These are phyloP conservation scores for Lophochroa leadbeateri DNA, from an alignment of 2,113 vertebrate species.

Conservation along the genomic window DNA sequence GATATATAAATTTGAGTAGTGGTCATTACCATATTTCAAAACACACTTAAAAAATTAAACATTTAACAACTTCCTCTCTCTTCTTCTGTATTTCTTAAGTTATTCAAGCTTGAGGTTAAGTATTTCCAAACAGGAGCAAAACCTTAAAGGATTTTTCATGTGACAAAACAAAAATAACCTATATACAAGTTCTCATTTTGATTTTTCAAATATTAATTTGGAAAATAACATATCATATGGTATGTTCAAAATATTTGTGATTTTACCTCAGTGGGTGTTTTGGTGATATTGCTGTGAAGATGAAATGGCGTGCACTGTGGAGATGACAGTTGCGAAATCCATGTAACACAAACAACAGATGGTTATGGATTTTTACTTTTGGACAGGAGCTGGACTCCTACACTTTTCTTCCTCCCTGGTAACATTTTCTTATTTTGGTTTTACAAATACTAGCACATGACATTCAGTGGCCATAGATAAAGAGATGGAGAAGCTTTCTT, in stretches of 20 bases:
- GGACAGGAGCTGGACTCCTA: not conserved
- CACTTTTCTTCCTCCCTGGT: conserved; percentile 3
- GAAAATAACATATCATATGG: not conserved
- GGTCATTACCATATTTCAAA: not conserved
- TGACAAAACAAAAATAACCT: not conserved
- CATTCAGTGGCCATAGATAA: not conserved
- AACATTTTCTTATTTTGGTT: not conserved
- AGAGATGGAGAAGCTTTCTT: conserved; percentile 17
- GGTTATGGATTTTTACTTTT: conserved; percentile 50
- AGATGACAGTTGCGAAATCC: conserved; percentile 57
- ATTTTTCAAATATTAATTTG: conserved; percentile 20
- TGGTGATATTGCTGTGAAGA: conserved; percentile 34
- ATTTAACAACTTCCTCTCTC: not conserved
- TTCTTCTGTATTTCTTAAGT: not conserved
- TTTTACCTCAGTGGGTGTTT: conserved; percentile 43
- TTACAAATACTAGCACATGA: not conserved
- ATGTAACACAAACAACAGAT: conserved; percentile 59
- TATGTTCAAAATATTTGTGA: conserved; percentile 53
- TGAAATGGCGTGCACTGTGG: conserved; percentile 18
- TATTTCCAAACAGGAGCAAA: not conserved
- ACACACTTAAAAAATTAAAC: not conserved
- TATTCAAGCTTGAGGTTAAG: not conserved
- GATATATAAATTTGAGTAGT: not conserved
- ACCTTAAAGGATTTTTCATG: not conserved
- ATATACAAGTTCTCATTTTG: not conserved